Base-by-base conservation (phyloP, 2,888 invertebrate species). In the Pristionchus fissidentatus region DNA sequence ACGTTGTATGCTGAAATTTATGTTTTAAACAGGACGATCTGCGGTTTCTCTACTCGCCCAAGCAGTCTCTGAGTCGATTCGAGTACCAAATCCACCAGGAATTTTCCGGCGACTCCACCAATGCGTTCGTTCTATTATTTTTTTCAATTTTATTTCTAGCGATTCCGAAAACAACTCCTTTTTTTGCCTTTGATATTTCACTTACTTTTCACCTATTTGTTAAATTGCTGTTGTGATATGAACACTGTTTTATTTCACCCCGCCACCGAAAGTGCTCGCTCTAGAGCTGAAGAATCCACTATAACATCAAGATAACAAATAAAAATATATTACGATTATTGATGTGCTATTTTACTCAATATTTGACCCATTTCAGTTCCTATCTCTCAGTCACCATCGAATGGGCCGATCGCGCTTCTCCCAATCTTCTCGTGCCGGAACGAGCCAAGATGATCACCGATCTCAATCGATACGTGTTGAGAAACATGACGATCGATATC, bases 21-120 rank as follows among this genome's bases (percentile, higher is more conserved):
- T 15, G 26, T 55, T 15, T 38, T 84, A 38, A 88, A 79, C 84
- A 92, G 90, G 92, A 92, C 84, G 92, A 92, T 84, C 86, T 92
- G 57, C 88, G 92, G 1, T 92, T 92, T 85, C 85, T 92, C 22
- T 92, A 92, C 82, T 92, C 92, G 3, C 92, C 92, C 3, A 87
- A 88, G 70, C 84, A 90, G 73, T 91, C 92, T 22, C 87, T 88
- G 43, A 90, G 92, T 7, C 84, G 92, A 19, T 87, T 90, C 32
- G 92, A 92, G 75, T 92, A 92, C 81, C 87, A 89, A 49, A 86
- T 92, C 29, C 92, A 92, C 86, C 88, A 90, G 83, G 88, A 88
- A 32, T 92, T 92, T 84, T 90, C 88, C 79, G 92, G 92, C 8
- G 92, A 92, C 82, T 90, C 91, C 19, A 86, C 88, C 35, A 91